A percentile compares a stretch with the other conserved stretches of the same genome.
These are phyloP conservation scores for Merops nubicus DNA, from an alignment of 2,113 vertebrate species.

Conservation along the genomic window DNA sequence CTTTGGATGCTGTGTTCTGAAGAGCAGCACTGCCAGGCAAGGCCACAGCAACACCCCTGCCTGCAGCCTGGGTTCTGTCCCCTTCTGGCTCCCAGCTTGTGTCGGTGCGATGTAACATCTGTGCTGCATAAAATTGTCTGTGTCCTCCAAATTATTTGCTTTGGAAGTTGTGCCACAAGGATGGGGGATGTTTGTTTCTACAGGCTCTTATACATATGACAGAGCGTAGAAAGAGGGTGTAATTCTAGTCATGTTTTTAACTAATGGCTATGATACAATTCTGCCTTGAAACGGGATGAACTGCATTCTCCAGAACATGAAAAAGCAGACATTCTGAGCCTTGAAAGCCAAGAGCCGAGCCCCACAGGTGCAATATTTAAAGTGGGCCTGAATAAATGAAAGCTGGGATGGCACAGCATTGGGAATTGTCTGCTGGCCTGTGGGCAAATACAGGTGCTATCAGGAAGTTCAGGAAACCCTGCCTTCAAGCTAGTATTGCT, in stretches of 20 bases:
- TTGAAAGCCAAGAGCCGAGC: not conserved
- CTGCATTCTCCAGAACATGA: not conserved
- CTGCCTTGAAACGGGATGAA: not conserved
- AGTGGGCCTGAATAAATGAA: not conserved
- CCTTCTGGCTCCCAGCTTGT: not conserved
- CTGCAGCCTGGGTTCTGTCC: not conserved
- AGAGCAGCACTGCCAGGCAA: not conserved
- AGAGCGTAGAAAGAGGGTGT: not conserved
- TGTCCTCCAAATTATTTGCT: not conserved
- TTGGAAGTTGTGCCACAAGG: not conserved
- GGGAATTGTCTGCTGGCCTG: not conserved
- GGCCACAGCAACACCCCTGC: not conserved
- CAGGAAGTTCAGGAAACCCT: not conserved
- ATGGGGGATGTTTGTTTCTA: not conserved
- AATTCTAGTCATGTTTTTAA: not conserved
- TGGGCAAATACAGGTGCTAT: not conserved
- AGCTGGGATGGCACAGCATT: accelerated
- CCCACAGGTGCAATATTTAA: not conserved
- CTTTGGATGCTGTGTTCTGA: accelerated
- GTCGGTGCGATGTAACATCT: accelerated
- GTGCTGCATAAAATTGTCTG: accelerated
- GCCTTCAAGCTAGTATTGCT: not conserved
- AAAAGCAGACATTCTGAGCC: not conserved
- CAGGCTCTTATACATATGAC: not conserved
- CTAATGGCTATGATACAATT: not conserved